Base-by-base conservation (phyloP, 2,888 invertebrate species). In the Crioceris asparagi region DNA sequence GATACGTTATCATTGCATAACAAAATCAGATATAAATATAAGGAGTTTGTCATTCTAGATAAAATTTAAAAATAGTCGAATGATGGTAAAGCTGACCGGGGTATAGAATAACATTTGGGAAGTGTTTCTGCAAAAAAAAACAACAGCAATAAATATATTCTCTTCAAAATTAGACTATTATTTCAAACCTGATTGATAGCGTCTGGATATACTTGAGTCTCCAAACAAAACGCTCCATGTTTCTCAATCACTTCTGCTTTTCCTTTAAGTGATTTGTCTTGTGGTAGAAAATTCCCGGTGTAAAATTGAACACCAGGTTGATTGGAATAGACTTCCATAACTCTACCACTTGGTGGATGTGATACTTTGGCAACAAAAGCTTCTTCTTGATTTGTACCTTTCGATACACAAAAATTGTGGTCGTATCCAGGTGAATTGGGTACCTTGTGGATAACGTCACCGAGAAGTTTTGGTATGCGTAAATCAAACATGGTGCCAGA, bases 291-390 rank as follows among this genome's bases (percentile, higher is more conserved):
- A 58, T 88, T 87, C 0, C 79, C 74, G 0, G 92, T 92, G 58
- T 94, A 93, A 54, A 94, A 80, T 61, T 93, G 92, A 36, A 93
- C 72, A 1, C 91, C 92, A 0, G 90, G 91, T 59, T 91, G 87
- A 58, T 90, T 82, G 41, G 87, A 83, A 49, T 76, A 79, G 1
- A 91, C 74, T 59, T 87, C 85, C 41, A 51, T 34, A 5, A 41
- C 35, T 40, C 91, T 71, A 2, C 91, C 90, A 21, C 38, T 40
- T 7, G 17, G 14, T 0, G 79, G 77, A 63, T 87, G 83, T 6
- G 69, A 50, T 1, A 74, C 77, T 50, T 78, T 77, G 17, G 79
- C 77, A 21, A 81, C 75, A 46, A 79, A 75, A 2, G 70, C 68
- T 12, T 69, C 49, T 26, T 67, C 69, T 45, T 74, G 71, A 3